Base-by-base conservation (phyloP, 2,113 vertebrate genomes). In the Benitochromis conjunctus region DNA sequence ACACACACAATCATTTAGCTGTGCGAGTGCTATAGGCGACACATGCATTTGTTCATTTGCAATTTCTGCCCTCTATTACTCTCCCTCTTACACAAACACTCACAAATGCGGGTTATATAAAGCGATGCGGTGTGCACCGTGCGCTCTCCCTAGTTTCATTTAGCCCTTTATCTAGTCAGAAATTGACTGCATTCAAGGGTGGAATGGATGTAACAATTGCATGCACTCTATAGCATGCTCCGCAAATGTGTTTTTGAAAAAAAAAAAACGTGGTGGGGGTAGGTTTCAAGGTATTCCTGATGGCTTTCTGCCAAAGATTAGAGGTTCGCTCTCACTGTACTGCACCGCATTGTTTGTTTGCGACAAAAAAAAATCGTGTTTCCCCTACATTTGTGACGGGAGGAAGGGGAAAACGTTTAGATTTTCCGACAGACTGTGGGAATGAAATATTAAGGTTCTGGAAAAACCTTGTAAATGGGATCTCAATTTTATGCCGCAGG, bases 161-260 rank as follows among this genome's bases (percentile, higher is more conserved):
- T 92, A 91, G 91, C 89, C 90, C 84, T 94, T 91, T 93, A 92
- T 95, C 82, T 91, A 85, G 53, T 69, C 76, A 88, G 89, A 93
- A 94, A 95, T 95, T 91, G 93, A 94, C 91, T 94, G 93, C 90
- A 92, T 94, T 95, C 93, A 91, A 71, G 86, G 90, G 88, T 89
- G 91, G 92, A 94, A 92, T 95, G 89, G 92, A 94, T 93, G 93
- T 94, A 93, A 93, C 94, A 93, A 95, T 94, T 94, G 90, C 91
- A 90, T 94, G 92, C 91, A 92, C 92, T 94, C 92, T 91, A 93
- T 94, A 94, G 87, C 91, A 92, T 95, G 88, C 88, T 82, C 84
- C 1, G 41, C 90, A 92, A 92, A 93, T 91, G 90, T 91, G 83
- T 87, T 91, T 91, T 84, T 60, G 19, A 78, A 62, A 38, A 31